Evolutionary conservation across 2,113 vertebrate species (phyloP).

Genomic region (Zapornia atra): DNA sequence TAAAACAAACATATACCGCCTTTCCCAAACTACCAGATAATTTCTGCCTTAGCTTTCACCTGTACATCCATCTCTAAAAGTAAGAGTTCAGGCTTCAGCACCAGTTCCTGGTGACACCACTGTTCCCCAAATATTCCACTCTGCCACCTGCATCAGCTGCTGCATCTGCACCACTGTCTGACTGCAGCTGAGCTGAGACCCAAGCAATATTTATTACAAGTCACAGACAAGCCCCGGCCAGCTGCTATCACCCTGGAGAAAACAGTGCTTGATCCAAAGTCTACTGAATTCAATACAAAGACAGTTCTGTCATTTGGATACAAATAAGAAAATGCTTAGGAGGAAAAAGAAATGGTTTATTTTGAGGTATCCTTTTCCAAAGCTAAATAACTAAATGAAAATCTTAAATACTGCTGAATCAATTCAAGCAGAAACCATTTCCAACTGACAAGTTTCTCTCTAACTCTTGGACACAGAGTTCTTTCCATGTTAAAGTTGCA

Average conservation of each 20-base stretch:
- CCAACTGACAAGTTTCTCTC: neutral
- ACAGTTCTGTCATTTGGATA: neutral
- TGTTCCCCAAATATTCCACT: rapidly evolving
- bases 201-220: neutral
- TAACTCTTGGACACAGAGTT: neutral
- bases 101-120: neutral
- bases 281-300: neutral
- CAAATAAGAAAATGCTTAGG: neutral
- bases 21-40: neutral
- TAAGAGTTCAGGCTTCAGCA: neutral
- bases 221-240: neutral
- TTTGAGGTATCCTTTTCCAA: neutral
- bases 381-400: neutral
- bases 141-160: neutral
- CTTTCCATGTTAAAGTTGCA: neutral
- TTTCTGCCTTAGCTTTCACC: neutral
- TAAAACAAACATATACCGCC: neutral
- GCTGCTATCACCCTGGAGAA: neutral
- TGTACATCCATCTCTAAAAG: neutral
- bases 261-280: neutral
- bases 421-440: neutral
- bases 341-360: neutral
- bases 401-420: neutral
- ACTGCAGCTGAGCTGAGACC: neutral
- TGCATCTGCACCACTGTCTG: neutral